These are phyloP conservation scores for Amphibalanus amphitrite DNA, from an alignment of 1,140 invertebrate species.

Conservation along the genomic window DNA sequence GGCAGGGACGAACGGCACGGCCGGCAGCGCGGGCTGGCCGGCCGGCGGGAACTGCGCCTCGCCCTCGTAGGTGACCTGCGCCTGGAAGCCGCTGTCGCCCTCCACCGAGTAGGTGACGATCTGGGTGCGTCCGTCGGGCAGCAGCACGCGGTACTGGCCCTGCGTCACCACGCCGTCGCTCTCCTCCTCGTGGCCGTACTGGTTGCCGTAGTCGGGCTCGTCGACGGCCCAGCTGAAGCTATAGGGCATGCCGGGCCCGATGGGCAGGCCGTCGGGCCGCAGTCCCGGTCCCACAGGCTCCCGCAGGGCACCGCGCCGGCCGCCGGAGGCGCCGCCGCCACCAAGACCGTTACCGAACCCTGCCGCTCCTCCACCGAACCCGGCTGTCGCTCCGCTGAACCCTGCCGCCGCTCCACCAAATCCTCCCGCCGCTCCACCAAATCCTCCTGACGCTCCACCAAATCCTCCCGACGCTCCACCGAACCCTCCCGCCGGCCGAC, in stretches of 20 bases:
- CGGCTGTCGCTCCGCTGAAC: too few species aligned
- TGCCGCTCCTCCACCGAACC: too few species aligned
- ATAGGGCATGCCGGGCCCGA: slow-evolving; percentile 13
- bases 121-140: slow-evolving; percentile 9
- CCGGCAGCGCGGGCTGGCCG: too few species aligned
- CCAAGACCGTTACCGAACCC: too few species aligned
- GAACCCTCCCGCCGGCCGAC: too few species aligned
- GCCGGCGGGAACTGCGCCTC: neutral
- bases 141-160: slow-evolving; percentile 7
- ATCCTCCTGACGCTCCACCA: too few species aligned
- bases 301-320: too few species aligned
- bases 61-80: slow-evolving; percentile 7
- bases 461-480: too few species aligned
- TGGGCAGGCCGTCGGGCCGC: neutral
- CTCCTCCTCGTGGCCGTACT: slow-evolving; percentile 14
- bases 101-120: slow-evolving; percentile 6
- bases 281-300: neutral
- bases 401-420: too few species aligned
- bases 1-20: too few species aligned
- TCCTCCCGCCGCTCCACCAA: too few species aligned
- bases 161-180: slow-evolving; percentile 10
- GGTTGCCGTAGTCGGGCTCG: slow-evolving; percentile 12
- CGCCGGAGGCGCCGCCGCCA: too few species aligned
- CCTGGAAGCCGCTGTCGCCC: slow-evolving; percentile 7
- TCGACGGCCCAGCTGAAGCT: slow-evolving; percentile 14